These are phyloP conservation scores for Eumacrocentrus americanus DNA, from an alignment of 2,888 invertebrate genomes.

Conservation along the genomic window DNA sequence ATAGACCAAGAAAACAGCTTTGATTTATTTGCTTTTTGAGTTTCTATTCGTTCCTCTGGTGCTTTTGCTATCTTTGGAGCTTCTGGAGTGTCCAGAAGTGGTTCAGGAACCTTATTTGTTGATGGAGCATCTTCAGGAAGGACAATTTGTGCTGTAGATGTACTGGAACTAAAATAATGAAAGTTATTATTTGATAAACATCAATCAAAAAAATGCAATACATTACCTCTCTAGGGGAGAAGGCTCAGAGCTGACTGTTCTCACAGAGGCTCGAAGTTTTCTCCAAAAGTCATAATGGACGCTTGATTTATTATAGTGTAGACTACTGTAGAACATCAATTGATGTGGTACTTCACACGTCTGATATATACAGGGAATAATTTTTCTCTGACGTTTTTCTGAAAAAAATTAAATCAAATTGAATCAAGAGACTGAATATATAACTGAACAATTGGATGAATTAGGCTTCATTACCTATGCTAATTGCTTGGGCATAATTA, in stretches of 20 bases:
- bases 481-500: slow-evolving; percentile 79
- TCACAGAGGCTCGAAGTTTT: slow-evolving; percentile 67
- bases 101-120: no score
- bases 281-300: slow-evolving; percentile 74
- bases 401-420: slow-evolving; percentile 25
- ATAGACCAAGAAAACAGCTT: slow-evolving; percentile 33
- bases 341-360: slow-evolving; percentile 70
- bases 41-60: not conserved
- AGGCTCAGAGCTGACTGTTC: slow-evolving; percentile 30
- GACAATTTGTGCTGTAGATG: not conserved
- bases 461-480: slow-evolving; percentile 71
- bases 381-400: slow-evolving; percentile 68
- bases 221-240: slow-evolving; percentile 26
- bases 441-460: not conserved
- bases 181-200: no score
- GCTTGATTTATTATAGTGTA: slow-evolving; percentile 67
- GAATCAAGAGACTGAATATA: no score
- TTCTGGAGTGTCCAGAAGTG: no score
- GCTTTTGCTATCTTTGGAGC: not conserved
- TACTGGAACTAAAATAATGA: no score
- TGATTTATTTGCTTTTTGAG: slow-evolving; percentile 21
- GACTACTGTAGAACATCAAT: slow-evolving; percentile 70
- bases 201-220: not conserved
- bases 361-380: slow-evolving; percentile 75
- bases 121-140: not conserved